Base-by-base conservation (phyloP, 2,888 invertebrate genomes). In the Pogonocherus hispidulus region DNA sequence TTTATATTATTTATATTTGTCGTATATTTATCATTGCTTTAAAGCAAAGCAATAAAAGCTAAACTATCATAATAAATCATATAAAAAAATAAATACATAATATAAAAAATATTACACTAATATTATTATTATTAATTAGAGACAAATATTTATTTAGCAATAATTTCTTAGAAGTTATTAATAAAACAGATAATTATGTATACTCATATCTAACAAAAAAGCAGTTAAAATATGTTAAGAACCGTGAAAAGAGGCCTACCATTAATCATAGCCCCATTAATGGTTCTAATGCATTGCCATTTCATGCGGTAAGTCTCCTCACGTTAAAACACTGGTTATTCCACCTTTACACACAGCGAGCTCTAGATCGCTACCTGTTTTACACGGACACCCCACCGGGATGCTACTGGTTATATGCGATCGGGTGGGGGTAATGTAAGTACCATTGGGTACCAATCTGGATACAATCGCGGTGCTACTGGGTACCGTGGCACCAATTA, bases 401-500 rank as follows among this genome's bases (percentile, higher is more conserved):
- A 71, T 63, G 76, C 78, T 77, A 78, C 77, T 77, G 78, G 78
- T 78, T 75, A 76, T 69, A 63, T 70, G 46, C 52, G 52, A 55
- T 54, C 5, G 35, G 63, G 70, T 66, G 70, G 70, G 72, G 70
- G 47, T 67, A 65, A 66, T 66, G 57, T 68, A 66, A 62, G 70
- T 72, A 62, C 47, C 49, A 59, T 66, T 66, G 65, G 65, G 27
- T 49, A 44, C 64, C 67, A 64, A 69, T 67, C 69, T 65, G 63
- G 55, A 60, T 54, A 71, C 69, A 71, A 70, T 72, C 67, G 70
- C 67, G 23, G 56, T 68, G 76, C 77, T 77, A 77, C 77, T 76
- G 77, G 76, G 75, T 76, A 77, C 70, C 70, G 69, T 65, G 72
- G 65, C 64, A 70, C 77, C 76, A 77, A 77, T 77, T 77, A 75